Percentiles rank a stretch among this genome's conserved stretches.
Evolutionary conservation across 1,140 invertebrate species (phyloP).

Genomic region (Bombus confusus): DNA sequence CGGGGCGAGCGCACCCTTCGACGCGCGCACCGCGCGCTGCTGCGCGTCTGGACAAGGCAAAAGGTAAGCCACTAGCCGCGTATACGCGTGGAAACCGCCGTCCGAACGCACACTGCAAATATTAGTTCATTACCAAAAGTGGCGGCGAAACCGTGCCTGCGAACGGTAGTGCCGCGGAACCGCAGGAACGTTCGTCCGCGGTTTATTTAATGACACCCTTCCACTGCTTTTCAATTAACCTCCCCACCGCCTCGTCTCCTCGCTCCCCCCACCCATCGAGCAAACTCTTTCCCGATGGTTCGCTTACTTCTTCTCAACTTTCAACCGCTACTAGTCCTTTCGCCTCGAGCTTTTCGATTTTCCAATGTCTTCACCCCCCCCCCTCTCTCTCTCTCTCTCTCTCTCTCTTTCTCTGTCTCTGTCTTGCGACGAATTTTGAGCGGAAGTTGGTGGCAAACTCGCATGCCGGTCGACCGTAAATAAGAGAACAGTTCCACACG

Average conservation of each 20-base stretch:
- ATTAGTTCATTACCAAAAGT: constrained; percentile 83
- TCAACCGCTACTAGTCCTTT: not conserved
- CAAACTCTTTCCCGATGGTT: not conserved
- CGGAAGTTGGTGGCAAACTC: constrained; percentile 65
- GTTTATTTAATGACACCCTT: constrained; percentile 76
- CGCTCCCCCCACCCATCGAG: not conserved
- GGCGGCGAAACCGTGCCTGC: constrained; percentile 72
- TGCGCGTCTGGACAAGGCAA: not conserved
- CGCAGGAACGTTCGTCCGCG: constrained; percentile 71
- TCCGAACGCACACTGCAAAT: constrained; percentile 77
- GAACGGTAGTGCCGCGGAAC: constrained; percentile 68
- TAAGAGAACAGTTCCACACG: constrained; percentile 62
- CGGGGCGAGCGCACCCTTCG: not conserved
- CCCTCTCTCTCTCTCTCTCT: not conserved
- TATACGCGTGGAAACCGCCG: constrained; percentile 48
- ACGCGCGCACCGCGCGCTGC: not conserved
- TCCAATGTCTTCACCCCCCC: not conserved
- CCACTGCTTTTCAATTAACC: constrained; percentile 66
- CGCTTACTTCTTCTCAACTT: not conserved
- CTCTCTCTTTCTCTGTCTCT: not conserved
- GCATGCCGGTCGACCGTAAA: constrained; percentile 74
- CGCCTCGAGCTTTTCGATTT: not conserved
- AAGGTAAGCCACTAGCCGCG: constrained; percentile 42
- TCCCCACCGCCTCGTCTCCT: not conserved
- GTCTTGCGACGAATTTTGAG: constrained; percentile 7